Conservation (phyloP, 2,888 invertebrate genomes). For the Pyrrhosoma nymphula region DNA sequence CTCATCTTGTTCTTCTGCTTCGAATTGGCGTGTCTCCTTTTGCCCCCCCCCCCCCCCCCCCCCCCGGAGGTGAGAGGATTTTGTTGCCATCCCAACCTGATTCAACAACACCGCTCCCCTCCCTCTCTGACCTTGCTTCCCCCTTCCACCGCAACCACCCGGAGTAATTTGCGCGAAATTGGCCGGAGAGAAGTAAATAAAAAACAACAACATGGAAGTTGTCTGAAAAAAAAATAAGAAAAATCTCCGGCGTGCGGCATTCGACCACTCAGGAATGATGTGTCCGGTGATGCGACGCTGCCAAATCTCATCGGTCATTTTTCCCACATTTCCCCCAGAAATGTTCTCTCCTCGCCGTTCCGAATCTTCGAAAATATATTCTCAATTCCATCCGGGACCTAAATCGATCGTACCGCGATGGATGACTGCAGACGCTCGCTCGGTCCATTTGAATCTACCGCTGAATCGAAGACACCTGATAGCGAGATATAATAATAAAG, state of each 20-base stretch:
- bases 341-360: too few species aligned
- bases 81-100: not conserved
- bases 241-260: not conserved
- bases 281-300: not conserved
- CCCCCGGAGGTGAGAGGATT: not conserved
- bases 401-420: too few species aligned
- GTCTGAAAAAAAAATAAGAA: not conserved
- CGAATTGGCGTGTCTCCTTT: not conserved
- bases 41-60: not conserved
- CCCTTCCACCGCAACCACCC: not conserved
- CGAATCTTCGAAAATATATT: too few species aligned
- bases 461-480: too few species aligned
- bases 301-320: not conserved
- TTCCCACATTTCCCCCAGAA: too few species aligned
- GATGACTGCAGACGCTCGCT: too few species aligned
- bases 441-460: too few species aligned
- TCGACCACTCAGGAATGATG: not conserved
- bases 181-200: not conserved
- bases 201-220: too few species aligned
- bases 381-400: too few species aligned
- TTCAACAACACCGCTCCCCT: not conserved
- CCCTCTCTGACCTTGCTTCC: not conserved
- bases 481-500: too few species aligned
- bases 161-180: slow-evolving; percentile 11
- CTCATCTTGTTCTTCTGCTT: not conserved